phyloP scores from a whole-genome alignment of 1,140 invertebrate genomes.

The Octopus bimaculoides region DNA sequence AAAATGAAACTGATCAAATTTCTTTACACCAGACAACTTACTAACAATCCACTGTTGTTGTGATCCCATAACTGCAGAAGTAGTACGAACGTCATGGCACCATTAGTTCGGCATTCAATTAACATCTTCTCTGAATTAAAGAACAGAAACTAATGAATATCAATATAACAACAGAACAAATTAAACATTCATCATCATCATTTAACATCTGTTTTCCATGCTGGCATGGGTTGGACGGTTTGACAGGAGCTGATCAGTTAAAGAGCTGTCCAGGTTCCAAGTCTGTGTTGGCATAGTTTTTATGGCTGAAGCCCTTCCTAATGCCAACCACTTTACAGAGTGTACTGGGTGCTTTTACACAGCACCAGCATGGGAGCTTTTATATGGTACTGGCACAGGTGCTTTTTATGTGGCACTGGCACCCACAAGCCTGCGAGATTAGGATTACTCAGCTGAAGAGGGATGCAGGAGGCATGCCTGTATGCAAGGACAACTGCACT shows the following conservation, averaged over 20 bases:
- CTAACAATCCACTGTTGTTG: not conserved
- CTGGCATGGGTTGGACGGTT: not conserved
- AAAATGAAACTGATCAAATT: not conserved
- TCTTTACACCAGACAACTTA: not conserved
- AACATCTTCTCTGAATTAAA: conserved; percentile 1
- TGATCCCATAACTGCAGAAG: not conserved
- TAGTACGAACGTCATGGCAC: not conserved
- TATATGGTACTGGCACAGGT: no score
- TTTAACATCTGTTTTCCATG: not conserved
- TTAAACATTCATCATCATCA: not conserved
- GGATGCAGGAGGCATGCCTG: no score
- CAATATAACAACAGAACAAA: not conserved
- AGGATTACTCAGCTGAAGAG: no score
- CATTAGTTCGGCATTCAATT: conserved; percentile 1
- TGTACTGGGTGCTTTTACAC: no score
- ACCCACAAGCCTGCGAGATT: no score
- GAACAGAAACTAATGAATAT: not conserved
- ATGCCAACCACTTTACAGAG: no score
- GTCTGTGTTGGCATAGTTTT: not conserved
- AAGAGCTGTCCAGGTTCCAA: not conserved
- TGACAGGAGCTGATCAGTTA: not conserved
- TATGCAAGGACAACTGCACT: no score
- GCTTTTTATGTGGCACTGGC: no score
- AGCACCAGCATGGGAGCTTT: no score
- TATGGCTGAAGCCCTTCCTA: no score